Evolutionary conservation across 2,797 vertebrate species (phyloP).

Genomic region (Enteromius afrohamiltoni): DNA sequence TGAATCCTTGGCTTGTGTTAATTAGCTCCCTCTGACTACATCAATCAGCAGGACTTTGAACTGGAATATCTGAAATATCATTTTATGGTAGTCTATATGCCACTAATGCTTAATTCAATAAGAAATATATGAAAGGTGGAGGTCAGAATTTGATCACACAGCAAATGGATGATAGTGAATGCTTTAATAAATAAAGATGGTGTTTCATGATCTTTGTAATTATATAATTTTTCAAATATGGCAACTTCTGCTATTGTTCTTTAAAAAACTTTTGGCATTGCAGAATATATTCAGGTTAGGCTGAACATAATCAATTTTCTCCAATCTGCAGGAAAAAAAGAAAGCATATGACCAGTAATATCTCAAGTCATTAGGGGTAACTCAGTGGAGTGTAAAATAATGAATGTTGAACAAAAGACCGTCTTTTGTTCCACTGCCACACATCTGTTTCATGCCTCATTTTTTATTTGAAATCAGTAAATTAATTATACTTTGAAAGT

Average conservation of each 20-base stretch:
- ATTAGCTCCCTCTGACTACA: slow-evolving; percentile 56
- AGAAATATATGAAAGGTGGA: slow-evolving; percentile 14
- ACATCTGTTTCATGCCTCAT: slow-evolving; percentile 3
- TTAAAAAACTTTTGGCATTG: not conserved
- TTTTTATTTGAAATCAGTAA: slow-evolving; percentile 22
- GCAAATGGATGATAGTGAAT: not conserved
- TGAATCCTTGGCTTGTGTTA: slow-evolving; percentile 60
- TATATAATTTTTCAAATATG: not conserved
- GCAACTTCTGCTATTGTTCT: not conserved
- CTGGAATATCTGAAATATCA: slow-evolving; percentile 41
- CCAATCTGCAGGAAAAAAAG: not conserved
- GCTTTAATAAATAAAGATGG: not conserved
- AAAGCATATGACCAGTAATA: not conserved
- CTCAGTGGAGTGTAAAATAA: slow-evolving; percentile 13
- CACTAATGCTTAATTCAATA: slow-evolving; percentile 16
- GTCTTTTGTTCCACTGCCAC: slow-evolving; percentile 2
- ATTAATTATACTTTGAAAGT: not conserved
- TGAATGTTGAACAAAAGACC: slow-evolving; percentile 5
- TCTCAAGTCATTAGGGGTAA: slow-evolving; percentile 12
- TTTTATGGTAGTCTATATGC: slow-evolving; percentile 21
- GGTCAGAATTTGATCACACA: slow-evolving; percentile 6
- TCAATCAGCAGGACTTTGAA: slow-evolving; percentile 53
- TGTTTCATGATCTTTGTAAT: not conserved
- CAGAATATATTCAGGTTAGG: slow-evolving; percentile 6
- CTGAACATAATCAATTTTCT: slow-evolving; percentile 19